These are phyloP conservation scores for Sebastes schlegelii DNA, from an alignment of 2,113 vertebrate species.

Conservation along the genomic window DNA sequence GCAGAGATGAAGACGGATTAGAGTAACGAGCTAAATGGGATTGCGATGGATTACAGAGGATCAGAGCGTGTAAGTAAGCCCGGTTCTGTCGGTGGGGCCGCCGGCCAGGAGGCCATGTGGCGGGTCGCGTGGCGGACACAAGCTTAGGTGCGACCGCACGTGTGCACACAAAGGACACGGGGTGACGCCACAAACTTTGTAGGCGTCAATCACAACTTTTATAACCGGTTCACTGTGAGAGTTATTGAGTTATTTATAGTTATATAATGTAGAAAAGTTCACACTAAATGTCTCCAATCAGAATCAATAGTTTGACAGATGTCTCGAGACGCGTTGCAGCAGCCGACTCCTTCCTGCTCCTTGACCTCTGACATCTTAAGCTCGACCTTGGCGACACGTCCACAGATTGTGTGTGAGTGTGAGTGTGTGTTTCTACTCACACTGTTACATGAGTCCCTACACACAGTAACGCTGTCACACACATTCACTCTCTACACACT, in stretches of 20 bases:
- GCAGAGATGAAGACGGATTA: conserved; percentile 64
- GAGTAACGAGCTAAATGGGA: conserved; percentile 73
- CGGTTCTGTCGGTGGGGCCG: conserved; percentile 24
- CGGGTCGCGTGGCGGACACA: conserved; percentile 41
- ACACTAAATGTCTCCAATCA: too few relatives aligned
- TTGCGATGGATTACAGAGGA: conserved; percentile 67
- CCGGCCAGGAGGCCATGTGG: conserved; percentile 48
- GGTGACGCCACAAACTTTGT: too few relatives aligned
- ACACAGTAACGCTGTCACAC: neutral
- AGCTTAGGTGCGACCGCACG: conserved; percentile 28
- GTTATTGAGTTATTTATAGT: too few relatives aligned
- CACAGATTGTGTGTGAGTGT: conserved; percentile 3
- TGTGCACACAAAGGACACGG: conserved; percentile 18
- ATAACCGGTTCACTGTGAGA: too few relatives aligned
- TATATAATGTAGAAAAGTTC: too few relatives aligned
- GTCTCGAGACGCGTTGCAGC: neutral
- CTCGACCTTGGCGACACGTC: conserved; percentile 34
- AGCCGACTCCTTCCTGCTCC: neutral
- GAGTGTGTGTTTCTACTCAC: conserved; percentile 31
- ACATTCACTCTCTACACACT: neutral
- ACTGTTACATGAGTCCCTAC: conserved; percentile 41
- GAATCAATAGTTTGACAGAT: too few relatives aligned
- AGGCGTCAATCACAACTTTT: too few relatives aligned
- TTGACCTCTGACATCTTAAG: conserved; percentile 33
- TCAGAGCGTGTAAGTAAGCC: conserved; percentile 41